Percentiles rank a stretch among this genome's conserved stretches.
phyloP scores from a whole-genome alignment of 1,140 invertebrate genomes.

The Drosophila kepulauana region DNA sequence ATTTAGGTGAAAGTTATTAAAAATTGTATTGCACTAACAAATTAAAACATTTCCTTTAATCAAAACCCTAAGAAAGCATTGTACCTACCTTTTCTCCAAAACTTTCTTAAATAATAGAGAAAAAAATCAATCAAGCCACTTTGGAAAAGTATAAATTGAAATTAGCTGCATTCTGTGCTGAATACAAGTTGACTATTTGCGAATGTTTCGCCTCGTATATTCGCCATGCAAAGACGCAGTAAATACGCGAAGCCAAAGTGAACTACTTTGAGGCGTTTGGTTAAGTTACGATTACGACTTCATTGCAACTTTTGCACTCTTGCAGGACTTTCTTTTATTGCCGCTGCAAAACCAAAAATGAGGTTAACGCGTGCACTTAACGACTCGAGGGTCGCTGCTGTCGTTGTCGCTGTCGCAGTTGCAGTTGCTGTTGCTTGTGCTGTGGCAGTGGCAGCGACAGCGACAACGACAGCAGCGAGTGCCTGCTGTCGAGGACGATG shows the following conservation, averaged over 20 bases:
- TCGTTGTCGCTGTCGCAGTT: constrained; percentile 20
- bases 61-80: no score
- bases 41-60: no score
- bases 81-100: no score
- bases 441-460: neutral
- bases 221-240: neutral
- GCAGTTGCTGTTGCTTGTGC: neutral
- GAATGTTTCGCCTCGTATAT: neutral
- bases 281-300: constrained; percentile 45
- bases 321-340: constrained; percentile 50
- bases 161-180: neutral
- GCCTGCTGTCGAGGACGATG: constrained; percentile 53
- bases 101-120: no score
- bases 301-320: constrained; percentile 45
- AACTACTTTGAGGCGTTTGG: constrained; percentile 44
- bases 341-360: constrained; percentile 63
- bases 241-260: constrained; percentile 21
- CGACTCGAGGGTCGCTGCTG: constrained; percentile 68
- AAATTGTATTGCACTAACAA: no score
- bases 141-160: neutral
- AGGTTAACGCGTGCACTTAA: constrained; percentile 83
- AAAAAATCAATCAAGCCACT: neutral
- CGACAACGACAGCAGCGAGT: no score
- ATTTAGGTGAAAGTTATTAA: no score
- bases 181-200: constrained; percentile 7